Base-by-base conservation (phyloP, 2,888 invertebrate genomes). In the Heliconius sara region DNA sequence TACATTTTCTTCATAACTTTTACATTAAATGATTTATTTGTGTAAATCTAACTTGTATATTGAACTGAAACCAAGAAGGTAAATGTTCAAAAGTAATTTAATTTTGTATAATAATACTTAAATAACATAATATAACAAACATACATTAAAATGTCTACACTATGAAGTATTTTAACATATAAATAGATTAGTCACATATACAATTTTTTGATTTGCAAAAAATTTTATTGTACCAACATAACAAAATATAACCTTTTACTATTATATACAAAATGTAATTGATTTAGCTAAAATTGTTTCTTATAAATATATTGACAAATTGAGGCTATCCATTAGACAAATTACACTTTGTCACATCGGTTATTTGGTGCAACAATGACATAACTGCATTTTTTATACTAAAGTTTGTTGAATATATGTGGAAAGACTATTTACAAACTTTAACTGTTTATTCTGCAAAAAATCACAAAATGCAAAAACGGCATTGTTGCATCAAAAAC, bases 351-450 rank as follows among this genome's bases (percentile, higher is more conserved):
- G n/a, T n/a, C n/a, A 9, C 10, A 60, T n/a, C 60, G n/a, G n/a
- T 60, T n/a, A 60, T 60, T n/a, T 60, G 60, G n/a, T 3, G 57
- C 10, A n/a, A 60, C 60, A 60, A 57, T 22, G 22, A n/a, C 60
- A 60, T 60, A 10, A 52, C 22, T 19, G 60, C 60, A 60, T n/a
- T n/a, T 60, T 60, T n/a, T n/a, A 60, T 7, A 60, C 10, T 60
- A n/a, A 99, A 60, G 22, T 60, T 9, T 57, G 57, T 60, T 2
- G 47, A 60, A 60, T 60, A 9, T 60, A n/a, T 60, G n/a, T 3
- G n/a, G 7, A n/a, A n/a, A n/a, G 10, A n/a, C 60, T 60, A 60
- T 60, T 60, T 60, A 60, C n/a, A 60, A 60, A 60, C 10, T 60
- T 22, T n/a, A 10, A 60, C 22, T 60, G 22, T 3, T 60, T 52